Base-by-base conservation (phyloP, 2,797 vertebrate genomes). In the Catostomus latipinnis region DNA sequence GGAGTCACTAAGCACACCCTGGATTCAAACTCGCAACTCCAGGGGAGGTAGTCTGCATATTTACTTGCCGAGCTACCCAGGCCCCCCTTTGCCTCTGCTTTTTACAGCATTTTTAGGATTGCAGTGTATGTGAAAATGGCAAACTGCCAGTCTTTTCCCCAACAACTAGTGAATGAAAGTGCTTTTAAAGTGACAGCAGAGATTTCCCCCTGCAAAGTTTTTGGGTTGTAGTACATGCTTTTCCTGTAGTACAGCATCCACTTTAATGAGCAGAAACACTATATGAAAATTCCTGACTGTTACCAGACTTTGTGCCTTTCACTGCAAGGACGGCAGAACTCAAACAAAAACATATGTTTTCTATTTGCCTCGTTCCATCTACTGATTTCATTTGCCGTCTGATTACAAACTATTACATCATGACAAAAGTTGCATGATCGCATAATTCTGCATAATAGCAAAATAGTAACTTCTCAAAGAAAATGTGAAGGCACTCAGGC, bases 91-190 rank as follows among this genome's bases (percentile, higher is more conserved):
- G 2, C 34, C 34, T 34, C 34, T 34, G 34, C 34, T 34, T 56
- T 78, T 49, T 72, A 79, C 81, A 80, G 85, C 87, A 89, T 92
- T 93, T 92, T 88, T 83, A 91, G 91, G 89, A 86, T 87, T 89
- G 88, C 88, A 80, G 81, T 82, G 88, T 90, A 92, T 92, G 89
- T 91, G 90, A 92, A 91, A 82, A 90, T 90, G 93, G 92, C 93
- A 34, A 34, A 34, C 34, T 34, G 34, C 34, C 34, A 34, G 34
- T 34, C 34, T 86, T 87, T 88, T 85, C 90, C 88, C 84, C 78
- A 89, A 90, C 66, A 57, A 10, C 83, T 54, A 79, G 81, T 86
- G 88, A 90, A 88, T 62, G 76, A 85, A 85, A 87, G 80, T 48
- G 86, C 84, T 89, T 89, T 89, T 88, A 88, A 76, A 79, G 68